phyloP scores from a whole-genome alignment of 2,888 invertebrate species.

The Ischnus inquisitorius region DNA sequence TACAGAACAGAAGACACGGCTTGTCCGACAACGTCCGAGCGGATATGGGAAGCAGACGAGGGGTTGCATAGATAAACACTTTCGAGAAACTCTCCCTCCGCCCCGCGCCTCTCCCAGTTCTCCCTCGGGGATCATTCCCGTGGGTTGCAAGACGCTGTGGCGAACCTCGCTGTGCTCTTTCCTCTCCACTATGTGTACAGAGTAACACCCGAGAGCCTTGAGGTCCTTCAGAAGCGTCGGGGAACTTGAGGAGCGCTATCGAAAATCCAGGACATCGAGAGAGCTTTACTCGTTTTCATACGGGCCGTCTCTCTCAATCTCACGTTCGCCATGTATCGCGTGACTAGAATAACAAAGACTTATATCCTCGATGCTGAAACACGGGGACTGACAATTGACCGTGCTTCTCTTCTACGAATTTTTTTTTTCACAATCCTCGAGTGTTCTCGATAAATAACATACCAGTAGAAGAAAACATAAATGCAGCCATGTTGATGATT shows the following conservation, averaged over 20 bases:
- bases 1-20: not conserved
- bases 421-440: too few species aligned
- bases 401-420: too few species aligned
- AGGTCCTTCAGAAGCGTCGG: not conserved
- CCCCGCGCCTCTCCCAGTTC: not conserved
- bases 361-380: too few species aligned
- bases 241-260: not conserved
- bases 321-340: not conserved
- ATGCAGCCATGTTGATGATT: too few species aligned
- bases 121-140: conserved; percentile 4
- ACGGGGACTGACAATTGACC: too few species aligned
- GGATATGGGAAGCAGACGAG: conserved; percentile 4
- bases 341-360: too few species aligned
- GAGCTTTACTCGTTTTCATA: not conserved
- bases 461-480: too few species aligned
- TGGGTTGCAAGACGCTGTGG: not conserved
- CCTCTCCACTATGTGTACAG: conserved; percentile 4
- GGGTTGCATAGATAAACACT: conserved; percentile 23
- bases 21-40: conserved; percentile 3
- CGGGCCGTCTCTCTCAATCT: not conserved
- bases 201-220: not conserved
- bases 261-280: not conserved
- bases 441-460: too few species aligned
- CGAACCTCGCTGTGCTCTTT: not conserved
- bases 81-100: conserved; percentile 5